These are phyloP conservation scores for Mesitornis unicolor DNA, from an alignment of 2,113 vertebrate species.

Conservation along the genomic window DNA sequence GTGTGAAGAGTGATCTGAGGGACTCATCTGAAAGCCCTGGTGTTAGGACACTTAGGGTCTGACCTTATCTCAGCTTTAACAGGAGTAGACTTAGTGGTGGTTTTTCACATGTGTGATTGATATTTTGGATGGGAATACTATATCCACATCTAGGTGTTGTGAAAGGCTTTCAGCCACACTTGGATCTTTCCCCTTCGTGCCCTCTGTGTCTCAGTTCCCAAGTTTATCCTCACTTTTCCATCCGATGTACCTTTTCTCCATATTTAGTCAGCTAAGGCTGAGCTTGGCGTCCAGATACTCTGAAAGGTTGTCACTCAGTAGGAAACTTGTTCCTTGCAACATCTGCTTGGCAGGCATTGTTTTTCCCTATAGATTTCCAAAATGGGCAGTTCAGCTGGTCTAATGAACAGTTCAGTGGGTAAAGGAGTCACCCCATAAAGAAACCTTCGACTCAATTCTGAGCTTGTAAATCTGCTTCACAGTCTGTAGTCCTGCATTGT, in stretches of 20 bases:
- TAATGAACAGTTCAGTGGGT: background rate
- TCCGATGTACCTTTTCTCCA: constrained; percentile 57
- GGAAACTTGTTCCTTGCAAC: background rate
- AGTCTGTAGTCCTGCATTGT: background rate
- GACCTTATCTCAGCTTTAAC: background rate
- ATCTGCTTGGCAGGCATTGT: background rate
- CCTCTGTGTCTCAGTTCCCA: background rate
- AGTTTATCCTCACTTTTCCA: constrained; percentile 16
- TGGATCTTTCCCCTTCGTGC: background rate
- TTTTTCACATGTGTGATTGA: background rate
- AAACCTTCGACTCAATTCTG: background rate
- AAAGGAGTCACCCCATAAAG: background rate
- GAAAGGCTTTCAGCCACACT: background rate
- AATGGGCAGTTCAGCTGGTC: background rate
- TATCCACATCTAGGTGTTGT: rapidly evolving
- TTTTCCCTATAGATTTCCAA: background rate
- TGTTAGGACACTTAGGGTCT: background rate
- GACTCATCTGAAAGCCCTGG: background rate
- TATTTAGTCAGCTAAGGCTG: constrained; percentile 56
- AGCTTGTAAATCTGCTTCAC: background rate
- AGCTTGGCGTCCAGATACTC: background rate
- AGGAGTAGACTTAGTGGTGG: rapidly evolving
- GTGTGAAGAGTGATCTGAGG: rapidly evolving
- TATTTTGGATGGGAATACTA: background rate
- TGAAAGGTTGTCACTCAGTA: background rate